Evolutionary conservation across 2,797 vertebrate genomes (phyloP), one percentile per base, ranked within the genome.

Genomic region (Steatocranus sp.): DNA sequence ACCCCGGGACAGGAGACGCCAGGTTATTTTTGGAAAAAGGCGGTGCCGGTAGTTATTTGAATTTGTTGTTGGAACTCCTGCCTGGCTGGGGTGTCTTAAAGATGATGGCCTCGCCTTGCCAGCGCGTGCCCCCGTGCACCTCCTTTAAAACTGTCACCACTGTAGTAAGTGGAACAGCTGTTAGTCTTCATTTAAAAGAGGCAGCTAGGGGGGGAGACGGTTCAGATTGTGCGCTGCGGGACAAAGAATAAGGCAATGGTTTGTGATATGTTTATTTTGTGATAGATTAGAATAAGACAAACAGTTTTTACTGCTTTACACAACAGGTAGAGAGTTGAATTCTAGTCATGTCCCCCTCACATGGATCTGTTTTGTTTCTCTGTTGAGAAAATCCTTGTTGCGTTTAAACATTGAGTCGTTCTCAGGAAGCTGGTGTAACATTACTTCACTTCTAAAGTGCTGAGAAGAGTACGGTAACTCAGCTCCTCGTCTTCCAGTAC

Each of bases 11-110:
- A 58, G 73, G 85, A 92, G 91, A 89, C 70, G 81, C 49, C 74
- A 46, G 84, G 88, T 91, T 96, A 95, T 95, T 94, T 95, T 94
- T 87, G 85, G 94, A 88, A 83, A 73, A 82, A 18, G 27, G 56
- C 83, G 88, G 83, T 89, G 92, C 90, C 78, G 43, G 68, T 80
- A 91, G 91, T 90, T 92, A 89, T 92, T 91, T 90, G 78, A 86
- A 86, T 91, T 81, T 81, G 82, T 86, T 85, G 79, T 80, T 75
- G 49, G 76, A 79, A 74, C 75, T 82, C 53, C 78, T 74, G 81
- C 81, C 73, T 14, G 49, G 30, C 27, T 30, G 15, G 48, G 8
- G 53, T 90, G 92, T 93, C 91, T 87, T 74, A 46, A 84, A 90
- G 88, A 89, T 88, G 88, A 88, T 70, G 87, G 86, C 88, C 89